A percentile compares a stretch with the other conserved stretches of the same genome.
phyloP scores from a whole-genome alignment of 2,888 invertebrate genomes.

The Cheilosia variabilis region DNA sequence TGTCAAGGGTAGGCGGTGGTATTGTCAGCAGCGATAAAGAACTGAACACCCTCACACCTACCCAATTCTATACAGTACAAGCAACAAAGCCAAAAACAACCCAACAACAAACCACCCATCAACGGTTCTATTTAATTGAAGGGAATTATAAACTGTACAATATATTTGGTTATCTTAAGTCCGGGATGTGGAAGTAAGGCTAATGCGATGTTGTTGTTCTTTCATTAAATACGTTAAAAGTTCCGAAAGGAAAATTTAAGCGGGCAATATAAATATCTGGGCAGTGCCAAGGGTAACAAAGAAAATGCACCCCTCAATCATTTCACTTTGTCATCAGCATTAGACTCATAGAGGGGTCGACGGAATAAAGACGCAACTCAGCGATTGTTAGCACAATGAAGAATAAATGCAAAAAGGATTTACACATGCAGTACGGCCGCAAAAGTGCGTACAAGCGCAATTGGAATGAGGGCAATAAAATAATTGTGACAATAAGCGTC shows the following conservation, averaged over 20 bases:
- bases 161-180: conserved; percentile 70
- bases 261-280: conserved; percentile 50
- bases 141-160: conserved; percentile 71
- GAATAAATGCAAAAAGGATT: conserved; percentile 73
- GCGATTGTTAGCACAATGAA: conserved; percentile 58
- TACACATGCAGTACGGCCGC: conserved; percentile 71
- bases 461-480: conserved; percentile 79
- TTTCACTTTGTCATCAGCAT: conserved; percentile 36
- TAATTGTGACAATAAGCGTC: conserved; percentile 84
- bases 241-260: conserved; percentile 53
- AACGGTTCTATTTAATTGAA: conserved; percentile 70
- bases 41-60: conserved; percentile 58
- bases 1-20: conserved; percentile 72
- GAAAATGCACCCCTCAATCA: conserved; percentile 57
- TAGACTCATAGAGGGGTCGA: conserved; percentile 51
- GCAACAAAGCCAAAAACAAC: conserved; percentile 69
- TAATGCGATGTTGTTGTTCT: conserved; percentile 75
- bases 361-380: conserved; percentile 44
- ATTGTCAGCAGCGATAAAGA: conserved; percentile 15
- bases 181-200: conserved; percentile 58
- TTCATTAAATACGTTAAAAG: conserved; percentile 74
- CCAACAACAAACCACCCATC: conserved; percentile 75
- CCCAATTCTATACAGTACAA: conserved; percentile 49
- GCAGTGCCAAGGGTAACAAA: conserved; percentile 48
- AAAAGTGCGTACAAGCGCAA: conserved; percentile 73